Percentiles rank a stretch among this genome's conserved stretches.
These are phyloP conservation scores for Streptopelia turtur DNA, from an alignment of 2,797 vertebrate genomes.

Conservation along the genomic window DNA sequence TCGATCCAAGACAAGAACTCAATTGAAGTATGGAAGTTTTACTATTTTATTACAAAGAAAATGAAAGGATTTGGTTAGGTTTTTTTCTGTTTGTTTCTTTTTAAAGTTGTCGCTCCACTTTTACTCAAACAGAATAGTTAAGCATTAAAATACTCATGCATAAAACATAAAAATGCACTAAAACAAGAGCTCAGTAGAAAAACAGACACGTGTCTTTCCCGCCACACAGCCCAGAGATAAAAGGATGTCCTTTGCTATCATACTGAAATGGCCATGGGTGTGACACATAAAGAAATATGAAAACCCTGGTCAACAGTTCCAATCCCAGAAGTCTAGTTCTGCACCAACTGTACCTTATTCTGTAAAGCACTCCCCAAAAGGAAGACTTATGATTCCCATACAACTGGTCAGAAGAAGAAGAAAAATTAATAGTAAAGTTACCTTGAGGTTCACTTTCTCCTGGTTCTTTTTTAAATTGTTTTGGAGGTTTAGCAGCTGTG, in stretches of 20 bases:
- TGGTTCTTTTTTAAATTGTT: conserved; percentile 68
- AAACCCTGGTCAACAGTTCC: background rate
- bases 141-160: background rate
- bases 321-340: background rate
- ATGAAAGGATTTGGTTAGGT: background rate
- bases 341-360: background rate
- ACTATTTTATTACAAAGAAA: background rate
- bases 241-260: background rate
- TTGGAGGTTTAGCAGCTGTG: conserved; percentile 52
- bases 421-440: conserved; percentile 32
- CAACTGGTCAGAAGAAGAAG: background rate
- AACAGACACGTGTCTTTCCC: background rate
- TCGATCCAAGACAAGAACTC: background rate
- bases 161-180: background rate
- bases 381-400: background rate
- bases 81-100: background rate
- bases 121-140: background rate
- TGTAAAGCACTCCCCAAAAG: background rate
- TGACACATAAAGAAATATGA: background rate
- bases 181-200: background rate
- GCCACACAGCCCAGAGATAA: background rate
- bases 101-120: background rate
- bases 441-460: conserved; percentile 76
- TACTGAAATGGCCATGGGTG: background rate
- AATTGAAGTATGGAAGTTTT: background rate